These are phyloP conservation scores for Tupaia chinensis DNA, from an alignment of 2,113 vertebrate species.

Conservation along the genomic window DNA sequence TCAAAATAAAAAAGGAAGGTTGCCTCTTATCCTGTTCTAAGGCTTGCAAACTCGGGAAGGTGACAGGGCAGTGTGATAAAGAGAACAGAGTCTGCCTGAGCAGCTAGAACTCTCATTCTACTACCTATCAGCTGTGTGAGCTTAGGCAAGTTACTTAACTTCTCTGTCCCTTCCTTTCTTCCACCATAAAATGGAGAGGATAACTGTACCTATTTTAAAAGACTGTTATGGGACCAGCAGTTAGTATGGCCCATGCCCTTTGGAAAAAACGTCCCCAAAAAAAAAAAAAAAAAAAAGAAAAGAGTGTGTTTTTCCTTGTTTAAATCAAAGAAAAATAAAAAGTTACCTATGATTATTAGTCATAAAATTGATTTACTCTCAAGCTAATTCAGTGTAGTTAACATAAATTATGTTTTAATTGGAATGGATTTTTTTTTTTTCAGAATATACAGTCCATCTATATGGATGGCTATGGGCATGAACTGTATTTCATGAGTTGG, in stretches of 20 bases:
- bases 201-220: slow-evolving; percentile 6
- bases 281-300: too few relatives aligned
- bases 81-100: not conserved
- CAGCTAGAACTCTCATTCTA: not conserved
- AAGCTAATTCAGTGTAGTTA: not conserved
- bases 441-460: not conserved
- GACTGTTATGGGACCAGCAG: not conserved
- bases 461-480: too few relatives aligned
- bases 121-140: not conserved
- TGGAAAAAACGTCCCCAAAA: too few relatives aligned
- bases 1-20: not conserved
- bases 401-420: not conserved
- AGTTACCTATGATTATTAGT: not conserved
- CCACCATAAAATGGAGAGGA: not conserved
- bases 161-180: slow-evolving; percentile 39
- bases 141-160: not conserved
- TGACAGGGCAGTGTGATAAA: not conserved
- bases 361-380: not conserved
- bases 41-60: not conserved
- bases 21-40: not conserved
- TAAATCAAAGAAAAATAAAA: slow-evolving; percentile 3
- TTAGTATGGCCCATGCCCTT: too few relatives aligned
- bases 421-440: not conserved
- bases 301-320: not conserved
- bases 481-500: not conserved